Evolutionary conservation across 2,797 vertebrate genomes (phyloP).

Genomic region (Chelon auratus): DNA sequence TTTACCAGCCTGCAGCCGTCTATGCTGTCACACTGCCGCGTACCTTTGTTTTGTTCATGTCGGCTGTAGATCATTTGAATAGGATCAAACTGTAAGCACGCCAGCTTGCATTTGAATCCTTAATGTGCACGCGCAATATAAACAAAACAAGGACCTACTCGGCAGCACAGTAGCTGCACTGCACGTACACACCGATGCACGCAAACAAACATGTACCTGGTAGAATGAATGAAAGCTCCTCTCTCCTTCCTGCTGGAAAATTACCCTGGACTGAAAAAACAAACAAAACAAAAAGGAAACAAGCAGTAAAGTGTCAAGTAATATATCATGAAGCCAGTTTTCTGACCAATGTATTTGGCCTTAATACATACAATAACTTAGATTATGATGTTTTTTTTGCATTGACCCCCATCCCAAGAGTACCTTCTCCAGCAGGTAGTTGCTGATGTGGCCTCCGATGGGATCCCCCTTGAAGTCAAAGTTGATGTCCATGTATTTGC

Average conservation of each 20-base stretch:
- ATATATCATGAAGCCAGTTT: not conserved
- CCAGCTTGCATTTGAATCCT: too few relatives aligned
- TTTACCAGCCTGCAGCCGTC: too few relatives aligned
- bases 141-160: too few relatives aligned
- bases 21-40: too few relatives aligned
- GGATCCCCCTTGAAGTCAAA: constrained; percentile 99
- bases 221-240: constrained; percentile 98
- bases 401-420: too few relatives aligned
- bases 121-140: too few relatives aligned
- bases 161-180: not conserved
- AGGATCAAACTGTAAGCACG: too few relatives aligned
- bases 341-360: too few relatives aligned
- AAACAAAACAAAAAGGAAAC: not conserved
- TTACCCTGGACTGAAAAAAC: constrained; percentile 92
- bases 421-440: constrained; percentile 99
- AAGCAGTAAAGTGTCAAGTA: not conserved
- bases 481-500: constrained; percentile 99
- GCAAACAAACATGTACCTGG: constrained; percentile 86
- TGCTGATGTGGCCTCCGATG: constrained; percentile 98
- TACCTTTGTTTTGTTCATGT: too few relatives aligned
- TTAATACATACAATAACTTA: not conserved
- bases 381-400: not conserved
- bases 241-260: constrained; percentile 95
- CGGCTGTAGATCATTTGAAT: too few relatives aligned
- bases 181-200: not conserved